Base-by-base conservation (phyloP, 1,140 invertebrate genomes). In the Dendroctonus valens region DNA sequence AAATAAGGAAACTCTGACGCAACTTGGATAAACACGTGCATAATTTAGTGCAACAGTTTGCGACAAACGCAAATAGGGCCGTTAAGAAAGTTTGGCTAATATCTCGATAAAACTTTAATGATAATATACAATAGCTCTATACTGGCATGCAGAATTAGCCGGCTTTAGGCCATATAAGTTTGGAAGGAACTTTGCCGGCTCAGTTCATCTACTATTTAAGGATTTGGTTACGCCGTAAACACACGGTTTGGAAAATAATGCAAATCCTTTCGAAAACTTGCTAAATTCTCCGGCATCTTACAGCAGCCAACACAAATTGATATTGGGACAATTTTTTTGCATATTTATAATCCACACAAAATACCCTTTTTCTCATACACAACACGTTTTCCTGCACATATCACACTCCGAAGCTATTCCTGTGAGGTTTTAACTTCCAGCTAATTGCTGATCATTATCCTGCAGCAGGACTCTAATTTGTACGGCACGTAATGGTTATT, bases 31-130 rank as follows among this genome's bases (percentile, higher is more conserved):
- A 12, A 52, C 59, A 61, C 49, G 59, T 61, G 59, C 59, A 61
- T 61, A 61, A 61, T 61, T 61, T 61, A 61, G 38, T 52, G 59
- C 59, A 61, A 61, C 59, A 61, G 59, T 61, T 61, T 61, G 39
- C 44, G 58, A 59, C 49, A 52, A 52, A 52, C 48, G 52, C 59
- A 61, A 61, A 61, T 61, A 41, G 37, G 9, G 37, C 39, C 39
- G 49, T 52, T 61, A 61, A 41, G 59, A n/a, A 61, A 61, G 59
- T 61, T 61, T 46, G 8, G 59, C 46, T 61, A 61, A 61, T 52
- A 38, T 61, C 49, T 52, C 49, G 41, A 61, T 61, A 61, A 51
- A 61, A 61, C 59, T 52, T 61, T 61, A 59, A 59, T 59, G 39
- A 52, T 52, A 26, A 61, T 61, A 52, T 49, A 59, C 58, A 59